A percentile compares a stretch with the other conserved stretches of the same genome.
These are phyloP conservation scores for Cepaea hortensis DNA, from an alignment of 2,888 invertebrate genomes.

Conservation along the genomic window DNA sequence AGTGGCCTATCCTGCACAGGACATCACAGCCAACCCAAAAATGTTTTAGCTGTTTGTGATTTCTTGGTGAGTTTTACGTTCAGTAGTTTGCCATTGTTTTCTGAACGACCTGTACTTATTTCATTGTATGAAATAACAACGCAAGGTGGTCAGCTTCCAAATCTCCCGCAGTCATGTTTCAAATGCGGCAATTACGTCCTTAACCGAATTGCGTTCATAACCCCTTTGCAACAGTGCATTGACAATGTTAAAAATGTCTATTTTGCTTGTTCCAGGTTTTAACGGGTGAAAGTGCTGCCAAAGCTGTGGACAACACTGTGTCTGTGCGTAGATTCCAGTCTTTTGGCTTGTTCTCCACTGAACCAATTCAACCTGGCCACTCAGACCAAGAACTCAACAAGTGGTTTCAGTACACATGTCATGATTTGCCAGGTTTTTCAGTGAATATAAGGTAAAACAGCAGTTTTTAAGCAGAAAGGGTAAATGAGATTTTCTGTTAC, in stretches of 20 bases:
- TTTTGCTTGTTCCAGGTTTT: conserved; percentile 56
- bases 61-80: no score
- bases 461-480: no score
- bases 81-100: no score
- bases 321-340: conserved; percentile 66
- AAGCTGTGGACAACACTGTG: conserved; percentile 57
- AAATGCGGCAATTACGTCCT: neutral
- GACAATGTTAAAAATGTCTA: neutral
- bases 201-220: neutral
- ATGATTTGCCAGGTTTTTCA: conserved; percentile 54
- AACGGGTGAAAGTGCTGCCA: conserved; percentile 55
- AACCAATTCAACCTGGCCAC: conserved; percentile 17
- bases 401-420: conserved; percentile 63
- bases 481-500: no score
- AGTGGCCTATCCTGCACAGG: no score
- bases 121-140: no score
- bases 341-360: conserved; percentile 61
- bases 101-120: no score
- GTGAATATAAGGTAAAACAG: conserved; percentile 61
- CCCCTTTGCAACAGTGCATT: no score
- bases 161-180: no score
- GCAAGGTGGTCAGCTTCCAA: no score
- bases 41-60: no score
- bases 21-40: no score
- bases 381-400: conserved; percentile 46